A percentile compares a stretch with the other conserved stretches of the same genome.
These are phyloP conservation scores for Mechanitis messenoides DNA, from an alignment of 2,888 invertebrate species.

Conservation along the genomic window DNA sequence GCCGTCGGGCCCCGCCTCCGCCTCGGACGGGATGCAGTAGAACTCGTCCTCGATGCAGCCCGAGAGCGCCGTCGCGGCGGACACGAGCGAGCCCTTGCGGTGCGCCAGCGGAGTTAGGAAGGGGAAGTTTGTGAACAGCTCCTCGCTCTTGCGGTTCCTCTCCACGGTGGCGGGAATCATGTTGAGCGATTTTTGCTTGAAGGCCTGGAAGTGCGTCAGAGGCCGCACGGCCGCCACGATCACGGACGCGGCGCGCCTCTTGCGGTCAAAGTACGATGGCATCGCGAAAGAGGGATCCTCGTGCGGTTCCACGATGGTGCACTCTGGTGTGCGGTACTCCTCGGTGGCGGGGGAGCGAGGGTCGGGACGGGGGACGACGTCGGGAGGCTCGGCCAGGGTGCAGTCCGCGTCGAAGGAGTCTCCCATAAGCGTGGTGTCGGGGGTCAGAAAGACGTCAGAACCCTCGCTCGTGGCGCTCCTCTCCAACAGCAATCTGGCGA, in stretches of 20 bases:
- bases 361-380: slow-evolving; percentile 53
- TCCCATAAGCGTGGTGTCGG: slow-evolving; percentile 49
- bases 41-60: slow-evolving; percentile 70
- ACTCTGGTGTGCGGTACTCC: slow-evolving; percentile 56
- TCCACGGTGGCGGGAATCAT: slow-evolving; percentile 65
- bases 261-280: slow-evolving; percentile 70
- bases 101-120: slow-evolving; percentile 78
- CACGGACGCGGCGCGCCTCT: slow-evolving; percentile 52
- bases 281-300: slow-evolving; percentile 58
- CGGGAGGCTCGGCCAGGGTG: slow-evolving; percentile 53
- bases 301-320: slow-evolving; percentile 32
- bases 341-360: slow-evolving; percentile 43
- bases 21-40: slow-evolving; percentile 61
- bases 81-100: slow-evolving; percentile 63
- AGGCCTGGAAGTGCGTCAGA: slow-evolving; percentile 64
- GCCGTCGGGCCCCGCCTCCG: slow-evolving; percentile 41
- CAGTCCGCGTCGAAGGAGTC: slow-evolving; percentile 44
- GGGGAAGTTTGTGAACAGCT: slow-evolving; percentile 74
- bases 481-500: slow-evolving; percentile 53
- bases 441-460: slow-evolving; percentile 56
- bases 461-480: slow-evolving; percentile 43
- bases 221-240: slow-evolving; percentile 55
- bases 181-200: slow-evolving; percentile 70
- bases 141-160: slow-evolving; percentile 51
- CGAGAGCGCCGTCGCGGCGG: slow-evolving; percentile 52